Conservation (phyloP, 1,140 invertebrate species). For the Liolophura sinensis region DNA sequence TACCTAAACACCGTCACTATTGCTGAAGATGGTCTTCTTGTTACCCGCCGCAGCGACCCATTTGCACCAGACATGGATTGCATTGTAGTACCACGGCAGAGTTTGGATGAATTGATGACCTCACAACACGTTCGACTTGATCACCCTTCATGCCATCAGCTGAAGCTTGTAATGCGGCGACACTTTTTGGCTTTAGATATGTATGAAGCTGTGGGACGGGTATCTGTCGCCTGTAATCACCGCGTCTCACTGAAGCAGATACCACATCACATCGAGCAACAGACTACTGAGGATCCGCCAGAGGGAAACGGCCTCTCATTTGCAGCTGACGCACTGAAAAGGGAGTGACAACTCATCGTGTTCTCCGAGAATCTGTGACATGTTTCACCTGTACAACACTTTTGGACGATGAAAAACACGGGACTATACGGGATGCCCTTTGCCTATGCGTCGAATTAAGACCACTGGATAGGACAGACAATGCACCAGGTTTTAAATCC, state of each 20-base stretch:
- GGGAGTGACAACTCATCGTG: too few species aligned
- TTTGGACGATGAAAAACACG: constrained; percentile 8
- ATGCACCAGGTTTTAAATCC: constrained; percentile 23
- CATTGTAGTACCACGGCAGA: constrained; percentile 21
- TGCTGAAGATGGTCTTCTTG: too few species aligned
- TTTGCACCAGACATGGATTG: neutral
- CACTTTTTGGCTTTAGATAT: constrained; percentile 25
- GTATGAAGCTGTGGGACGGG: constrained; percentile 9
- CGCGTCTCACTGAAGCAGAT: constrained; percentile 16
- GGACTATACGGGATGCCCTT: constrained; percentile 9
- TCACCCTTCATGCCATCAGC: constrained; percentile 19
- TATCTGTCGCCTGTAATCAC: constrained; percentile 5
- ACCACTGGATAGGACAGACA: constrained; percentile 23
- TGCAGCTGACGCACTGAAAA: constrained; percentile 19
- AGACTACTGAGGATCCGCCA: constrained; percentile 14
- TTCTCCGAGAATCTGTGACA: too few species aligned
- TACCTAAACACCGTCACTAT: too few species aligned
- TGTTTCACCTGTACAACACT: too few species aligned
- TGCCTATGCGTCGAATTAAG: constrained; percentile 9
- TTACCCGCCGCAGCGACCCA: too few species aligned
- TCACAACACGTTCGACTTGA: constrained; percentile 20
- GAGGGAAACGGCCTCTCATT: constrained; percentile 18
- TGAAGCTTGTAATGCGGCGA: constrained; percentile 13
- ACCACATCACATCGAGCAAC: constrained; percentile 3
- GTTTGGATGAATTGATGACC: constrained; percentile 22